phyloP scores from a whole-genome alignment of 2,797 vertebrate genomes.

The Chelon auratus region DNA sequence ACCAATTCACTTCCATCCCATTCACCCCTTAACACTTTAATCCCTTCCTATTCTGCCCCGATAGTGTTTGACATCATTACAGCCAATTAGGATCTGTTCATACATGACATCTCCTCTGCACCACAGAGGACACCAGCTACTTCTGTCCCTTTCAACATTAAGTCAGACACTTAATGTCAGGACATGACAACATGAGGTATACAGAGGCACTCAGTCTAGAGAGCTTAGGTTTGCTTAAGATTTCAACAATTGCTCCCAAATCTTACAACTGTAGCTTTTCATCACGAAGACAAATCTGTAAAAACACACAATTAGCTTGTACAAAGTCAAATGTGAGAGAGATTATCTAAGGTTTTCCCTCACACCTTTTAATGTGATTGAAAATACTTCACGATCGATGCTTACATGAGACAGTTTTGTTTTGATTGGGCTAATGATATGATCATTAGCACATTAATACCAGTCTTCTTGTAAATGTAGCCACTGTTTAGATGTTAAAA shows the following conservation, averaged over 20 bases:
- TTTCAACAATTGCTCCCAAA: conserved; percentile 10
- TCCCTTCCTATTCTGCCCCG: conserved; percentile 27
- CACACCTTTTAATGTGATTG: too few species aligned
- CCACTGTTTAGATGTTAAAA: too few species aligned
- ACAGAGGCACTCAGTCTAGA: conserved; percentile 24
- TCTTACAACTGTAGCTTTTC: background rate
- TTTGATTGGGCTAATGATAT: too few species aligned
- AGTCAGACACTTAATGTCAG: conserved; percentile 16
- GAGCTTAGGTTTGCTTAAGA: background rate
- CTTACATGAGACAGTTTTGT: too few species aligned
- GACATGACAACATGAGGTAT: conserved; percentile 4
- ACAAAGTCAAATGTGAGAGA: background rate
- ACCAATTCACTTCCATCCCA: conserved; percentile 39
- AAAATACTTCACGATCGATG: too few species aligned
- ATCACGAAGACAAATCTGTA: conserved; percentile 7
- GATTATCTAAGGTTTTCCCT: background rate
- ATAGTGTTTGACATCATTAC: conserved; percentile 23
- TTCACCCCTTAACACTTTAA: conserved; percentile 45
- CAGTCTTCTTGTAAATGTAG: too few species aligned
- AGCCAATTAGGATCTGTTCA: conserved; percentile 47
- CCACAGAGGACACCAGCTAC: background rate
- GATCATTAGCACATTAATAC: too few species aligned
- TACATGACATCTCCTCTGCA: conserved; percentile 38
- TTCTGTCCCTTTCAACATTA: conserved; percentile 10
- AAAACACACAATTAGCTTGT: background rate